Base-by-base conservation (phyloP, 53 echinoderm and acorn worm species). In the Paelopatides confundens region DNA sequence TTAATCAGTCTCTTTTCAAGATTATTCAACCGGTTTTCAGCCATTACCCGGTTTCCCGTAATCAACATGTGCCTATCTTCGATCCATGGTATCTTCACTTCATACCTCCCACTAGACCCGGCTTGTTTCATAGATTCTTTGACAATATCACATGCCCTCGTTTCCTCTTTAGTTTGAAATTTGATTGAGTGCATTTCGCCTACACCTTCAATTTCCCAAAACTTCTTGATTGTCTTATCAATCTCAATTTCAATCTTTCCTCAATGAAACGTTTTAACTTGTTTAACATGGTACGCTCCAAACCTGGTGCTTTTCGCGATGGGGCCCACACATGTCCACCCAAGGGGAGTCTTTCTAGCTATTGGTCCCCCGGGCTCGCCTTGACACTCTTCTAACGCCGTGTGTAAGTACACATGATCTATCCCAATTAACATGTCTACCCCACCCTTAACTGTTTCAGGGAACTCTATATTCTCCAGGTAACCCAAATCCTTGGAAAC, bases 51-150 rank as follows among this genome's bases (percentile, higher is more conserved):
- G 29, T 86, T 86, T 30, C 21, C 31, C 9, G 3, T 5, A 33
- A 46, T 40, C 30, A 37, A 47, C 38, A 34, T 47, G 12, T 51
- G n/a, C 65, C 26, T 13, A n/a, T 35, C 11, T 36, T 30, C 39
- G 37, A 37, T 48, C 40, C 35, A 53, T 32, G 35, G 86, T 33
- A 33, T 76, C 34, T 48, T 76, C 70, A 54, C 79, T 33, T 87
- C 79, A 65, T 86, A 90, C 49, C 85, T 85, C 14, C 87, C 91
- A 52, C 81, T 81, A n/a, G n/a, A n/a, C n/a, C n/a, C n/a, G 66
- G 43, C 34, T 1, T 31, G 15, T 21, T 52, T 87, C 70, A 81
- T 86, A 21, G 87, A 77, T 46, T 81, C 53, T 66, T 79, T 49
- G 46, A 87, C 76, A 13, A 52, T 17, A 13, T 52, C 53, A 13